Evolutionary conservation across 2,888 invertebrate species (phyloP), one percentile per base, ranked within the genome.

Genomic region (Lycia hirtaria): DNA sequence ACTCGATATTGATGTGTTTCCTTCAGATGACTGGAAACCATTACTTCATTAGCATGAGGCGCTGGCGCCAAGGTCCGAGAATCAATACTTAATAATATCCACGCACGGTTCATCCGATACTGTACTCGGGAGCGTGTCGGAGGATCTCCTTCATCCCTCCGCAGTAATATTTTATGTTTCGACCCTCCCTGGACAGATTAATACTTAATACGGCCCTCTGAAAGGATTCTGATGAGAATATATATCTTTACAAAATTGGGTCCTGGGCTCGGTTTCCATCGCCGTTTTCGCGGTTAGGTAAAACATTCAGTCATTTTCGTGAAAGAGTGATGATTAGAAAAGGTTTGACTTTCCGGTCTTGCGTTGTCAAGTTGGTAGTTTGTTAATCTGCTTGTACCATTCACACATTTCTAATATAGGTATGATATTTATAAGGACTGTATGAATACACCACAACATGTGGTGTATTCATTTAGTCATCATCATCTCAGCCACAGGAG

Each of bases 11-110:
- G 12, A 37, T 28, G 24, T 38, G 20, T 5, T 26, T 51, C 40
- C 40, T 44, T 57, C 51, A 53, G 44, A 19, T 43, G 44, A 48
- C 45, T 47, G 56, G 26, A 51, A 58, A 47, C 43, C 45, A 54
- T 22, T 37, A 58, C 47, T 55, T 32, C 56, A 59, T 48, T 49
- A 35, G 32, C 56, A 38, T 47, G 17, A 14, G 10, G 60, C 45
- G 32, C 35, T 35, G 35, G 60, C 45, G 32, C 35, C 26, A 26
- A 55, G 48, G 59, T 35, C 51, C 38, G 32, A n/a, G 45, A 47
- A 69, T 72, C 64, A 71, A 70, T 72, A 73, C 62, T 61, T 57
- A 62, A 56, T 57, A 62, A 56, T 56, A 58, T 49, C 57, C 57
- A 53, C 52, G 28, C 43, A 43, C 57, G 57, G 48, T 48, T 52